Base-by-base conservation (phyloP, 2,888 invertebrate genomes). In the Ichneumon xanthorius region DNA sequence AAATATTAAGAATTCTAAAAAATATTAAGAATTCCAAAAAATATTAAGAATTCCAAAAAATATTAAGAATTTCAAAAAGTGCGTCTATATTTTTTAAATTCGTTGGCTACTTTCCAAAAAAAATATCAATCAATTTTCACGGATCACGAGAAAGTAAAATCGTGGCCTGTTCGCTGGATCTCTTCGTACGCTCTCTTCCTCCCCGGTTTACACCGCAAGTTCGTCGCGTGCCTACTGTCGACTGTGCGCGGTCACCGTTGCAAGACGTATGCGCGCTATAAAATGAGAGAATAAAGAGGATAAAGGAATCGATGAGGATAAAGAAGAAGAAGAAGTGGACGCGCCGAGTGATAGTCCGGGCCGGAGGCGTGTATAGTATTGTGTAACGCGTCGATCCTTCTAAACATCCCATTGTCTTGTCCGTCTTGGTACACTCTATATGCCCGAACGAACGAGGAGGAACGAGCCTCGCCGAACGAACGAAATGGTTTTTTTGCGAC, bases 371-470 rank as follows among this genome's bases (percentile, higher is more conserved):
- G 82, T 85, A 79, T 76, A 26, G 88, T 89, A 89, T 91, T 90
- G 91, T 89, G 92, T 90, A 85, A 90, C 89, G 88, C 82, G 89
- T 88, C 89, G 89, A 89, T 89, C 91, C 86, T 82, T 91, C 91
- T 93, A 93, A 93, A 93, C 93, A 93, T 92, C 93, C 93, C 92
- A 93, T 93, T 93, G 93, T 93, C 93, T 93, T 93, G 93, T 93
- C 93, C 91, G 92, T 93, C 92, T 93, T 80, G 80, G 85, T 82
- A 82, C 80, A 80, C 90, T 87, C 88, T 89, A 87, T 88, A 87
- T 84, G 77, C 67, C 75, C 55, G 53, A 79, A 55, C 16, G 67
- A 63, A 53, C 50, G 61, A 73, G 19, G 37, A n/a, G 45, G 16
- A 11, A 55, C 22, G 37, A 30, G 22, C 33, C 30, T 19, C 82